Conservation (phyloP, 2,113 vertebrate species). For the Hiodon alosoides region DNA sequence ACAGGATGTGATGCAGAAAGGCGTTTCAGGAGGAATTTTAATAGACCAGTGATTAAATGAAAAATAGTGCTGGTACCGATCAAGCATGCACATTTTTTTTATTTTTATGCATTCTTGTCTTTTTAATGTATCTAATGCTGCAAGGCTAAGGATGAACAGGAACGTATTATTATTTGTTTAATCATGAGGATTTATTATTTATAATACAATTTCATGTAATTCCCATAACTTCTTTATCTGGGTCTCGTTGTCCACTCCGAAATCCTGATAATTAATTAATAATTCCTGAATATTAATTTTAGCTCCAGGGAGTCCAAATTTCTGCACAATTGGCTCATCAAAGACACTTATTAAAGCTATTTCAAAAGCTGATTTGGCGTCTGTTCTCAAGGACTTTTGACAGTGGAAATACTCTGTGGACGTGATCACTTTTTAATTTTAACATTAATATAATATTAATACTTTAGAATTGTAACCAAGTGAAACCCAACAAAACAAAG, state of each 20-base stretch:
- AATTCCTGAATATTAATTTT: conserved; percentile 1
- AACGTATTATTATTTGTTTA: no score
- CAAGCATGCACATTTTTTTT: no score
- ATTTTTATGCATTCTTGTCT: no score
- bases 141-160: no score
- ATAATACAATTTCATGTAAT: conserved; percentile 14
- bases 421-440: neutral
- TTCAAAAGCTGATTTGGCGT: conserved; percentile 1
- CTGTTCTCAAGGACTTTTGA: neutral
- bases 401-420: neutral
- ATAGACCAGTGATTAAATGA: no score
- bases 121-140: no score
- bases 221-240: conserved; percentile 1
- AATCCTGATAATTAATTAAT: conserved; percentile 13
- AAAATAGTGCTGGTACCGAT: no score
- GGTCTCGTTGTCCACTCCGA: neutral
- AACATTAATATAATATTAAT: neutral
- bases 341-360: conserved; percentile 5
- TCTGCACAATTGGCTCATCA: conserved; percentile 11
- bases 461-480: neutral
- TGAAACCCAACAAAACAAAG: neutral
- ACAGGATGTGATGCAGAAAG: no score
- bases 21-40: no score
- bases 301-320: neutral
- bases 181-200: neutral